Base-by-base conservation (phyloP, 2,797 vertebrate genomes). In the Cuculus canorus region DNA sequence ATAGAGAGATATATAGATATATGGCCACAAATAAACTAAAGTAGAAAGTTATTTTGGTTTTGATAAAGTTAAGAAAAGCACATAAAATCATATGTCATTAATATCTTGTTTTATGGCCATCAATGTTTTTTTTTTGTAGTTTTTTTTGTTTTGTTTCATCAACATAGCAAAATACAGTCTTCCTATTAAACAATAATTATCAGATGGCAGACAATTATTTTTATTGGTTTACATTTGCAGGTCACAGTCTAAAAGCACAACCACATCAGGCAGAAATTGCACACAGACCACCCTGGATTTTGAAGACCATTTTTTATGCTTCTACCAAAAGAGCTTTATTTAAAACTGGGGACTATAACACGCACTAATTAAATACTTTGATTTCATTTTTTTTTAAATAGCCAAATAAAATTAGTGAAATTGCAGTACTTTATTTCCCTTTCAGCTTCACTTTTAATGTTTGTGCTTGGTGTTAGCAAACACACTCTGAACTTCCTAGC, bases 101-200 rank as follows among this genome's bases (percentile, higher is more conserved):
- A 60, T 92, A 82, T 91, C 81, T 96, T 85, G 91, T 60, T 96
- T 96, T 95, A 92, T 90, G 88, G 90, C 87, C 77, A 92, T 92
- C 95, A 94, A 90, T 95, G 89, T 86, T 95, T 96, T 96, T 86
- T 95, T 96, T 96, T 79, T 95, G 56, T 89, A 32, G 37, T 80
- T 92, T 92, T 84, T 96, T 96, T 88, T 82, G 50, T 91, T 96
- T 94, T 95, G 93, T 95, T 95, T 93, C 94, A 94, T 96, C 85
- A 92, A 94, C 91, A 91, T 92, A 96, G 72, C 94, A 96, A 96
- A 97, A 97, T 94, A 97, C 79, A 97, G 56, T 96, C 95, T 97
- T 97, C 78, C 93, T 92, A 94, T 96, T 96, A 96, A 97, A 97
- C 92, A 97, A 90, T 95, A 97, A 92, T 97, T 97, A 97, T 97